A percentile compares a stretch with the other conserved stretches of the same genome.
These are phyloP conservation scores for Noctilio leporinus DNA, from an alignment of 2,113 vertebrate species.

Conservation along the genomic window DNA sequence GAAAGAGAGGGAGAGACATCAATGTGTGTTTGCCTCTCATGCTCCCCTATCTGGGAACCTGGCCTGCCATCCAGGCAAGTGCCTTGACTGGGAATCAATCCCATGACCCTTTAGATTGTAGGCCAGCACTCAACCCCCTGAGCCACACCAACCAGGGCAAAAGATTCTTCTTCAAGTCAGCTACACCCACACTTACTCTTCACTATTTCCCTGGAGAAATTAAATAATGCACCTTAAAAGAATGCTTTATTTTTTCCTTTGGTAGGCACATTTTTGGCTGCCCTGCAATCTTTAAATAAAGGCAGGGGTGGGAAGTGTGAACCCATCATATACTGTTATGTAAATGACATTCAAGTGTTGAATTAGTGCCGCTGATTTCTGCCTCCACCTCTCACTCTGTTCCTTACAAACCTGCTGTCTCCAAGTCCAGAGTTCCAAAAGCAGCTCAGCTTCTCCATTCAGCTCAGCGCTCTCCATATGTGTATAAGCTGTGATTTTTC, in stretches of 20 bases:
- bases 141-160: too few species aligned
- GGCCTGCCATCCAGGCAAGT: too few species aligned
- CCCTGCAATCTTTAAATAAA: constrained; percentile 63
- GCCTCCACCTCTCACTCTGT: not conserved
- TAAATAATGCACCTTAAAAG: constrained; percentile 14
- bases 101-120: too few species aligned
- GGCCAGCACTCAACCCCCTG: too few species aligned
- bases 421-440: not conserved
- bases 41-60: too few species aligned
- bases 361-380: constrained; percentile 37
- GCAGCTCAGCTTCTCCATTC: not conserved
- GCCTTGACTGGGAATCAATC: too few species aligned
- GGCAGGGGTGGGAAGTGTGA: constrained; percentile 64
- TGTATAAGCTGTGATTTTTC: not conserved
- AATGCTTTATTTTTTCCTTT: not conserved
- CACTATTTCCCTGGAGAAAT: not conserved
- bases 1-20: too few species aligned
- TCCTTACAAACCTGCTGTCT: not conserved
- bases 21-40: too few species aligned
- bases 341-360: constrained; percentile 63
- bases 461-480: not conserved
- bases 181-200: not conserved
- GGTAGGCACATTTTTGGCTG: constrained; percentile 42
- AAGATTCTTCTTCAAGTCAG: not conserved
- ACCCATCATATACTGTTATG: constrained; percentile 55